Percentiles rank a stretch among this genome's conserved stretches.
Conservation (phyloP, 2,113 vertebrate species). For the Tretioscincus oriximinensis region DNA sequence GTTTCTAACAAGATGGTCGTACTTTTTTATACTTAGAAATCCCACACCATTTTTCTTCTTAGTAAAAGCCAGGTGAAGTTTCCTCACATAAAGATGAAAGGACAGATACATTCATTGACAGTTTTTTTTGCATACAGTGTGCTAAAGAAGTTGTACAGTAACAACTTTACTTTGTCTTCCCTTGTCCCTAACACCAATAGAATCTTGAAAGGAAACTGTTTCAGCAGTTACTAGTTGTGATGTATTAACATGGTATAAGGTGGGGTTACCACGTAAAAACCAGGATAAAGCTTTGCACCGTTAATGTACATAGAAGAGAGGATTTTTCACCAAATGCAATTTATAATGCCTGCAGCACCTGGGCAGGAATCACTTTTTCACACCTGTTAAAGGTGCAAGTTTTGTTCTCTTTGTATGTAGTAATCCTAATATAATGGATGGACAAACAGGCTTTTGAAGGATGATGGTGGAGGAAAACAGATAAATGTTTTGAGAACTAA, state of each 20-base stretch:
- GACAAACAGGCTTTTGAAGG: neutral
- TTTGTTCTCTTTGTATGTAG: too few species aligned
- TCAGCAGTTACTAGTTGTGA: neutral
- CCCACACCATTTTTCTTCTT: too few species aligned
- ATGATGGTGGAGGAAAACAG: too few species aligned
- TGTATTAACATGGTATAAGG: neutral
- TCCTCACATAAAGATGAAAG: neutral
- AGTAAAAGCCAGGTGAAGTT: neutral
- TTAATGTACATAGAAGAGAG: too few species aligned
- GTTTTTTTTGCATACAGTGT: neutral
- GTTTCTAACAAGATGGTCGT: neutral
- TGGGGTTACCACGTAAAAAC: too few species aligned
- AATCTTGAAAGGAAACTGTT: neutral
- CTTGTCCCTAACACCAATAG: neutral
- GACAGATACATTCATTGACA: too few species aligned
- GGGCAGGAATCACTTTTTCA: too few species aligned
- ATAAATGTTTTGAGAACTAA: neutral
- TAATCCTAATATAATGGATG: neutral
- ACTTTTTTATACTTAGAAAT: too few species aligned
- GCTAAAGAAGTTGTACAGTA: neutral
- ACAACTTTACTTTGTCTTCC: neutral
- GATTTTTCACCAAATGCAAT: too few species aligned
- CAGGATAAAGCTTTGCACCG: too few species aligned
- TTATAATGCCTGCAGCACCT: too few species aligned
- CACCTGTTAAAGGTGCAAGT: too few species aligned